phyloP scores from a whole-genome alignment of 2,888 invertebrate species.

The Dusona sp. region DNA sequence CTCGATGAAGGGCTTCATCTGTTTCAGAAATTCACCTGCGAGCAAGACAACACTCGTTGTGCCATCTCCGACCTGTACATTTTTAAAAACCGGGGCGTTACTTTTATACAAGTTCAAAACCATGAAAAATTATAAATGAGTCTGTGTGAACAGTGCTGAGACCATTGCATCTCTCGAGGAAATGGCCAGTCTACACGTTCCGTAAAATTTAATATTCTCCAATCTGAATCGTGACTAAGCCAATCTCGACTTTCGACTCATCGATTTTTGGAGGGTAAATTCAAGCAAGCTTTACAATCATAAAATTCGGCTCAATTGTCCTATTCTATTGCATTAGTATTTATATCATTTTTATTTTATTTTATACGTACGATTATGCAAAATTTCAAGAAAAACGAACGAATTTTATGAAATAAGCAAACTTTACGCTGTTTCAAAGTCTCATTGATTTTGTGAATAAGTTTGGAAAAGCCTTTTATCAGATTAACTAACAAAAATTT shows the following conservation, averaged over 20 bases:
- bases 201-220: conserved; percentile 76
- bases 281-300: conserved; percentile 23
- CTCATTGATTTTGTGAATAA: background rate
- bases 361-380: background rate
- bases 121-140: conserved; percentile 7
- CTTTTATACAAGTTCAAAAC: background rate
- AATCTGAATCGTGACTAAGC: conserved; percentile 50
- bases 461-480: background rate
- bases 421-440: background rate
- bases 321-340: background rate
- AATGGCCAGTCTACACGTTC: conserved; percentile 79
- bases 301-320: background rate
- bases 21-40: conserved; percentile 97
- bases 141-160: conserved; percentile 79
- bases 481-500: background rate
- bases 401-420: background rate
- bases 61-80: conserved; percentile 96
- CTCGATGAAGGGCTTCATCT: conserved; percentile 97
- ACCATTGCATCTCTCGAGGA: conserved; percentile 73
- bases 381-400: background rate
- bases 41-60: conserved; percentile 98
- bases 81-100: background rate
- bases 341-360: background rate
- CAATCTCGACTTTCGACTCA: conserved; percentile 32
- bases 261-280: conserved; percentile 32